A percentile compares a stretch with the other conserved stretches of the same genome.
Conservation (phyloP, 2,113 vertebrate genomes). For the Tetraodon nigroviridis region DNA sequence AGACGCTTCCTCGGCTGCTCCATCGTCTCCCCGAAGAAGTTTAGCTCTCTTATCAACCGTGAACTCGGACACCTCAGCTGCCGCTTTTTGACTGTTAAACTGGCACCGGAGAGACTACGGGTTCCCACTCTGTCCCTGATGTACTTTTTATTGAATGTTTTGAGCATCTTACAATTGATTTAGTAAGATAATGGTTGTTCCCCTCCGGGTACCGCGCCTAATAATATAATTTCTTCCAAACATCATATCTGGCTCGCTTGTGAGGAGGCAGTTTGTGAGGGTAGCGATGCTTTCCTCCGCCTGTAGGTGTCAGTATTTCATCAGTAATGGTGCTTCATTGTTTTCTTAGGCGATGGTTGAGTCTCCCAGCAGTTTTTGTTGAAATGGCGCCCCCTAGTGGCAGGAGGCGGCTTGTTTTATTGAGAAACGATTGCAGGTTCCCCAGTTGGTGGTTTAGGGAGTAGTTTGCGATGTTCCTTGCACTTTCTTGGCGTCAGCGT, state of each 20-base stretch:
- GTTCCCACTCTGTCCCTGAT: constrained; percentile 20
- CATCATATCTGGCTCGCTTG: background rate
- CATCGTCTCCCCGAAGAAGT: background rate
- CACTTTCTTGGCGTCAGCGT: too few species aligned
- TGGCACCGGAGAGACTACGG: constrained; percentile 40
- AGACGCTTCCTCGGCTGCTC: constrained; percentile 29
- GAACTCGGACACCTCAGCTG: constrained; percentile 8
- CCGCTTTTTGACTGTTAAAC: constrained; percentile 14
- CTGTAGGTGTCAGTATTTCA: constrained; percentile 70
- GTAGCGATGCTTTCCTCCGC: constrained; percentile 15
- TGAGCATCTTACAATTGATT: constrained; percentile 50
- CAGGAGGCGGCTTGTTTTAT: constrained; percentile 2
- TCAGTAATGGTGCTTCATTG: constrained; percentile 13
- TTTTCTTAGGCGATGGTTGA: background rate
- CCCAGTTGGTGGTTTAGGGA: constrained; percentile 1
- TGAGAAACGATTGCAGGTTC: background rate
- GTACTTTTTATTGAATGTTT: constrained; percentile 29
- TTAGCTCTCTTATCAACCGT: constrained; percentile 9
- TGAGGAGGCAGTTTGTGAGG: constrained; percentile 3
- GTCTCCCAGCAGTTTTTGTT: constrained; percentile 37
- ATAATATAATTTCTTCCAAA: constrained; percentile 1
- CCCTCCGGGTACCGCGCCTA: constrained; percentile 58
- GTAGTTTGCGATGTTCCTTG: background rate
- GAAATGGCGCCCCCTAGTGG: constrained; percentile 61
- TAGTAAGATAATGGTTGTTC: constrained; percentile 93